Evolutionary conservation across 2,888 invertebrate species (phyloP), one percentile per base, ranked within the genome.

Genomic region (Nomada ferruginata): DNA sequence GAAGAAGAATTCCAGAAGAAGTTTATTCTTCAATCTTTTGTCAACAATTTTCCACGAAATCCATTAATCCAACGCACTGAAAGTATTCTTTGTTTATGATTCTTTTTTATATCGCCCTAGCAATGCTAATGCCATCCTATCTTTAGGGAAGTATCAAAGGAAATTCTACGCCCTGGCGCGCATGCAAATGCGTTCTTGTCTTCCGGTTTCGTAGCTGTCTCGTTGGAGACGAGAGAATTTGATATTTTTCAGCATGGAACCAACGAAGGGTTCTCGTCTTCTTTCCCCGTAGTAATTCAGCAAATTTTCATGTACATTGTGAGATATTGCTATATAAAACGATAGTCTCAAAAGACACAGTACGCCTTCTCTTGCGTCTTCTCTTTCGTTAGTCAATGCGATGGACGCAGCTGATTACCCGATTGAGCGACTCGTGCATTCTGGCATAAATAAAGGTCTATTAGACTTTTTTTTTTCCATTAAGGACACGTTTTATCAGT

Each of bases 31-130:
- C 10, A 59, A 59, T 18, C 2, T 44, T 0, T 26, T 26, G 7
- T 11, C 5, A 44, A 70, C n/a, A n/a, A 53, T 63, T 53, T 26
- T 15, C 13, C 42, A 15, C 10, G 52, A 42, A 60, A 47, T 44
- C 23, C 60, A 52, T 47, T 71, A 36, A 18, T 3, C 10, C 1
- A 0, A 2, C 20, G n/a, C 4, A n/a, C n/a, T 29, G 2, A 65
- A 55, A 4, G 20, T 26, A 20, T n/a, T 20, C 23, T 26, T 44
- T 72, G n/a, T n/a, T 26, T 23, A 64, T 26, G n/a, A 29, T 23
- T 64, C 9, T 52, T 52, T 72, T 53, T 53, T 53, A 72, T 61
- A 47, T 36, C 70, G 52, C 36, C 13, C 9, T 71, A 52, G 57
- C 23, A 44, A 44, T 68, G 13, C 26, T 57, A 44, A 44, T 26